A percentile compares a stretch with the other conserved stretches of the same genome.
phyloP scores from a whole-genome alignment of 2,113 vertebrate species.

The Corythoichthys intestinalis region DNA sequence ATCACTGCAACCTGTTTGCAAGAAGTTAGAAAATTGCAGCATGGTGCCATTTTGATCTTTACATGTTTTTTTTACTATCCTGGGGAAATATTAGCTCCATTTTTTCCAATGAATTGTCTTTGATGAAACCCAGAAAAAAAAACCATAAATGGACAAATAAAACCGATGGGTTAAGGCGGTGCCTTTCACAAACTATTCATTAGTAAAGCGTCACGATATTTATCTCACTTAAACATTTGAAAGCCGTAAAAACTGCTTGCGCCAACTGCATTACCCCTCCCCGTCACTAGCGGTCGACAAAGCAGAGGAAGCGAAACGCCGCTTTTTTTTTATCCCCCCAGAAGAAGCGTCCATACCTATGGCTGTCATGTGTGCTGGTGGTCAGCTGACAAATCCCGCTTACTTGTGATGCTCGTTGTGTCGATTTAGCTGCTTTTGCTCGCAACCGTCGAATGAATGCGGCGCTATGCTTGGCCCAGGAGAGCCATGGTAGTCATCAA shows the following conservation, averaged over 20 bases:
- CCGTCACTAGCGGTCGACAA: conserved; percentile 36
- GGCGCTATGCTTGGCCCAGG: conserved; percentile 53
- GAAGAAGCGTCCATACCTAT: conserved; percentile 38
- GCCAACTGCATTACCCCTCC: neutral
- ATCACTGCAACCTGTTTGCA: no score
- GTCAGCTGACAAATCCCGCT: conserved; percentile 50
- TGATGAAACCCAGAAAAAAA: no score
- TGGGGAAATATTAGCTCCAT: no score
- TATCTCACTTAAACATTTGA: no score
- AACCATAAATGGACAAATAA: no score
- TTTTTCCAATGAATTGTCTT: no score
- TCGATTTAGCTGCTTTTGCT: neutral
- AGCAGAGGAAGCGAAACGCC: neutral
- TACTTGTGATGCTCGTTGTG: conserved; percentile 38
- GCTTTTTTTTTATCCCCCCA: neutral
- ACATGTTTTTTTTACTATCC: no score
- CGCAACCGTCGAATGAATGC: conserved; percentile 52
- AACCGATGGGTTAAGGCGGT: no score
- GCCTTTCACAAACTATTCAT: no score
- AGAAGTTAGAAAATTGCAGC: no score
- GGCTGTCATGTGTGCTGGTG: conserved; percentile 41
- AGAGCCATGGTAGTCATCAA: conserved; percentile 83
- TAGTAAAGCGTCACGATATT: no score
- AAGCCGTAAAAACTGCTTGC: neutral
- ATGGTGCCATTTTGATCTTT: no score